A percentile compares a stretch with the other conserved stretches of the same genome.
Evolutionary conservation across 1,140 invertebrate species (phyloP).

Genomic region (Drosophila sucinea): DNA sequence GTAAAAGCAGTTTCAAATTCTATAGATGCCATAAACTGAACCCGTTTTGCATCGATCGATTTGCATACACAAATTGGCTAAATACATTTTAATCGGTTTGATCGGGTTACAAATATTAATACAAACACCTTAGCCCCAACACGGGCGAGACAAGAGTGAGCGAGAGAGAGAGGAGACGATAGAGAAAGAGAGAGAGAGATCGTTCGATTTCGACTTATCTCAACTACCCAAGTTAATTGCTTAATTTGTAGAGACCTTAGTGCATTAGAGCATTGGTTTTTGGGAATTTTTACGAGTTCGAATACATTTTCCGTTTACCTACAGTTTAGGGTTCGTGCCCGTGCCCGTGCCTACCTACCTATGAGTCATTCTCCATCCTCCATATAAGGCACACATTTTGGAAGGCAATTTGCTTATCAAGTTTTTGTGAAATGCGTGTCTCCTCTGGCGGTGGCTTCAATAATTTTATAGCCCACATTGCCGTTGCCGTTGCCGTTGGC

Average conservation of each 20-base stretch:
- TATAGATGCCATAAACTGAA: constrained; percentile 30
- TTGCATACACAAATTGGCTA: constrained; percentile 64
- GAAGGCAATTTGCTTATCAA: constrained; percentile 74
- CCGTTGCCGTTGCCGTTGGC: constrained; percentile 21
- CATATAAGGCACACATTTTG: constrained; percentile 32
- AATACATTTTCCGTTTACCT: constrained; percentile 34
- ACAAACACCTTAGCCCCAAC: constrained; percentile 39
- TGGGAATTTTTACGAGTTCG: constrained; percentile 18
- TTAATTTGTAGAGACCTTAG: constrained; percentile 62
- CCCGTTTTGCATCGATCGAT: constrained; percentile 40
- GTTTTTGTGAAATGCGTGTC: constrained; percentile 73
- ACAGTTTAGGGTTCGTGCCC: constrained; percentile 4
- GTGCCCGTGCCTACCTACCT: neutral
- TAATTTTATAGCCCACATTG: constrained; percentile 75
- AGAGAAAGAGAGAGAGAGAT: neutral
- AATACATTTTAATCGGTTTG: constrained; percentile 64
- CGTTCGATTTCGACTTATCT: constrained; percentile 48
- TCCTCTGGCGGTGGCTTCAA: constrained; percentile 71
- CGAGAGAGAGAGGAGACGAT: neutral
- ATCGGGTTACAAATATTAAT: constrained; percentile 57
- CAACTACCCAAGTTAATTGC: constrained; percentile 75
- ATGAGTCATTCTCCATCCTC: constrained; percentile 34
- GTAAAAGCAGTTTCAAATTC: constrained; percentile 35
- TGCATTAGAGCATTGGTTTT: constrained; percentile 43
- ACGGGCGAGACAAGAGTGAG: neutral